Evolutionary conservation across 2,113 vertebrate genomes (phyloP), one percentile per base, ranked within the genome.

Genomic region (Percopsis transmontana): DNA sequence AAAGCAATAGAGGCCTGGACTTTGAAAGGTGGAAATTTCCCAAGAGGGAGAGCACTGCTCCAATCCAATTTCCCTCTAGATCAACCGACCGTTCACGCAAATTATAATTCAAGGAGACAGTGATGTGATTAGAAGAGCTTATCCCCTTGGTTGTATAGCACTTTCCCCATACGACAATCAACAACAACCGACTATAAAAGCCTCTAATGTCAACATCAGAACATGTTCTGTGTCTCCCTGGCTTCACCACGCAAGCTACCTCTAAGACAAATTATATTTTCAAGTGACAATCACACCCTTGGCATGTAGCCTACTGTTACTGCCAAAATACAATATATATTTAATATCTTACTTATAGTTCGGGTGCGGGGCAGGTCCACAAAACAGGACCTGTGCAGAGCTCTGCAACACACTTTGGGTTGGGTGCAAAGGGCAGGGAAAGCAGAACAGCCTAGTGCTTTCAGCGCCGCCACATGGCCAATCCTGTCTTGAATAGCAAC

Each of bases 31-130:
- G 67, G 59, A 84, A 76, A 89, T 79, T 84, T 87, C 80, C 83
- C 80, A 5, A 13, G 79, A 74, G 84, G 76, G 51, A 61, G 61
- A 15, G 65, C 62, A 54, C 75, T 73, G 68, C 76, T 85, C 70
- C 67, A 87, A 87, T 84, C 76, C 78, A 87, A 85, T 88, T 88
- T 88, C 78, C 83, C 74, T 74, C 62, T 23, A 76, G 83, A 87
- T 80, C 81, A 87, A 77, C 68, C 55, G 72, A 81, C 62, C 68
- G 66, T 71, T 80, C 83, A 72, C 47, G 33, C 72, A 87, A 84
- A 83, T 88, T 83, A 83, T 69, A 83, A 87, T 68, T 85, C 76
- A 80, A 87, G 67, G 76, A 83, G 77, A 84, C 74, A 59, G 76
- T 51, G 77, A 76, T 71, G 79, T 87, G 73, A 88, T 88, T 79